Evolutionary conservation across 2,797 vertebrate species (phyloP).

Genomic region (Melopsittacus undulatus): DNA sequence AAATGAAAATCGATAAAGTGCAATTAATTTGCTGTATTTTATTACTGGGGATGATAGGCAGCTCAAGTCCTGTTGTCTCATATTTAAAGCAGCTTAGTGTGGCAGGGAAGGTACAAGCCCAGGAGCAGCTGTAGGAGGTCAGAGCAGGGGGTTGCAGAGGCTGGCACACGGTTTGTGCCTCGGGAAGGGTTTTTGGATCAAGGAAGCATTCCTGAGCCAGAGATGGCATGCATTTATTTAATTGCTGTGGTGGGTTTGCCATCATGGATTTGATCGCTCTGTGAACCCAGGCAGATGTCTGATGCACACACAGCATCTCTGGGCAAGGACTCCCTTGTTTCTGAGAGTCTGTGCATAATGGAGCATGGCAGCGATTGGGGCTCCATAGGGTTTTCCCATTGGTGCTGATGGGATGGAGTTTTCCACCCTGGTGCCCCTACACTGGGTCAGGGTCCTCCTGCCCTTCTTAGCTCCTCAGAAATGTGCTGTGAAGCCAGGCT

Average conservation of each 20-base stretch:
- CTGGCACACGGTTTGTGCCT: background rate
- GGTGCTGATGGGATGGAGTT: background rate
- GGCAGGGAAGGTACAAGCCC: background rate
- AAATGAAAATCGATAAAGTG: slow-evolving; percentile 52
- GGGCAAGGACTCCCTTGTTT: background rate
- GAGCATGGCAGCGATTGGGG: background rate
- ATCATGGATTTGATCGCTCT: background rate
- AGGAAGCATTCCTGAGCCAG: background rate
- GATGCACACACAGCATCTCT: background rate
- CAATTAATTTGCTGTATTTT: slow-evolving; percentile 65
- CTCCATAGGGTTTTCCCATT: accelerated
- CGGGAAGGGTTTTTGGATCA: background rate
- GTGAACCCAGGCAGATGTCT: background rate
- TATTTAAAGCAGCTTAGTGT: background rate
- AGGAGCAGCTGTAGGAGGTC: background rate
- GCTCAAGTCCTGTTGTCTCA: background rate
- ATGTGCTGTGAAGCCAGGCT: background rate
- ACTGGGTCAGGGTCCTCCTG: accelerated
- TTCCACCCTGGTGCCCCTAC: background rate
- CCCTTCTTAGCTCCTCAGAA: background rate
- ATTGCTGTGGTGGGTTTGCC: background rate
- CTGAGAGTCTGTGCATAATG: accelerated
- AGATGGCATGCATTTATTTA: background rate
- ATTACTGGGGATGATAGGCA: slow-evolving; percentile 8
- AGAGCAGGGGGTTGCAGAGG: background rate